Base-by-base conservation (phyloP, 2,113 vertebrate genomes). In the Muscicapa adusta region DNA sequence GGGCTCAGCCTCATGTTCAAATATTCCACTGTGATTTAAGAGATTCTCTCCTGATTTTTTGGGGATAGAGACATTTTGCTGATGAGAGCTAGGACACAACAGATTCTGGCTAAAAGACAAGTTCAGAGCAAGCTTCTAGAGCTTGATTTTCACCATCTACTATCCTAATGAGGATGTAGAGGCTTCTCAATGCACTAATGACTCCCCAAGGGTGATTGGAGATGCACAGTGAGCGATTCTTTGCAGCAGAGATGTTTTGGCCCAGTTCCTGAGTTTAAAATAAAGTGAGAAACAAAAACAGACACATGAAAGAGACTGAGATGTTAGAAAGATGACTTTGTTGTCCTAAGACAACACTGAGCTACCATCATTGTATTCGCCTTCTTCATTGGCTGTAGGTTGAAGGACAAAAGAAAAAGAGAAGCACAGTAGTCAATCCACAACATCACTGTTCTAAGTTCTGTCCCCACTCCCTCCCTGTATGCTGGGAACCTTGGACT, bases 301-400 rank as follows among this genome's bases (percentile, higher is more conserved):
- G 85, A 85, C 33, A 36, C 13, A 70, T 53, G 63, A 78, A 84
- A 65, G n/a, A 67, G 18, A 80, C n/a, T 38, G 67, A 87, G 84
- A 23, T 96, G 81, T 94, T 94, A 96, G 91, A 78, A 92, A 92
- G 70, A 72, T 76, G 43, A 65, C 48, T 88, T 45, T 71, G 84
- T 85, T 92, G 56, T 88, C 68, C 29, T 75, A 84, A 74, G 94
- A 89, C 75, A 96, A 80, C 71, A 92, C 16, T 34, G 23, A 96
- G 70, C 96, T 97, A 97, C 96, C 96, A 89, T 94, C 93, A 87
- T 86, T 94, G 93, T 78, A 93, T 93, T 87, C 77, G 18, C 79
- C 93, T 15, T 34, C 94, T 87, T 96, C 96, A 54, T 88, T 89
- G 91, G 89, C 94, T 96, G 91, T 33, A 84, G 67, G 40, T 91